Evolutionary conservation across 1,140 invertebrate genomes (phyloP).

Genomic region (Macrobrachium nipponense): DNA sequence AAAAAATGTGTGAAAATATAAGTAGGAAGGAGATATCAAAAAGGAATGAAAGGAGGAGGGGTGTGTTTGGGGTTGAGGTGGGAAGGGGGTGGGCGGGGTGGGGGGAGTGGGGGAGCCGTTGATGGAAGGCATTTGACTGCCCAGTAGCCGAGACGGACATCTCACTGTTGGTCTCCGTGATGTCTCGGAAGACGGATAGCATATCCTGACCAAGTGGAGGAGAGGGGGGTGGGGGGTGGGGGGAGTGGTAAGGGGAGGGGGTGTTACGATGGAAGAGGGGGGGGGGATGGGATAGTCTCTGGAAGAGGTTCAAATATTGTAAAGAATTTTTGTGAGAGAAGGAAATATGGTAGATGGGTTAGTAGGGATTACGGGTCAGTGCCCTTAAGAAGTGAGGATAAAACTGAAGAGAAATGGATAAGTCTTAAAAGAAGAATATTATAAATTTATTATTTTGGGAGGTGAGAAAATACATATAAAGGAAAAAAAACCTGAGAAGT

Average conservation of each 20-base stretch:
- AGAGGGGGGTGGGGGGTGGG: not conserved
- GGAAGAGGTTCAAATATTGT: not conserved
- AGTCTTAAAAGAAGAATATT: too few relatives aligned
- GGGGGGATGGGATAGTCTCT: not conserved
- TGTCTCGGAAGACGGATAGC: slow-evolving; percentile 53
- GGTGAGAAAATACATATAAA: too few relatives aligned
- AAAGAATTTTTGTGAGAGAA: not conserved
- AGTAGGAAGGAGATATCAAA: not conserved
- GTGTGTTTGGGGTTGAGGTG: too few relatives aligned
- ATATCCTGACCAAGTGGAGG: slow-evolving; percentile 5
- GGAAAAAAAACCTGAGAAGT: too few relatives aligned
- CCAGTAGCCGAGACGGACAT: slow-evolving; percentile 47
- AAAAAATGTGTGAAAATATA: not conserved
- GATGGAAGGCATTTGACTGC: slow-evolving; percentile 28
- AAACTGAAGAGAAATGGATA: too few relatives aligned
- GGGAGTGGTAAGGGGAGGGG: too few relatives aligned
- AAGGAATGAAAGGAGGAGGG: not conserved
- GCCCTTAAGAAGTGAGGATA: too few relatives aligned
- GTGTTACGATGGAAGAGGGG: not conserved
- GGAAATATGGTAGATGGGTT: too few relatives aligned
- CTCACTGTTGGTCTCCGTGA: slow-evolving; percentile 52
- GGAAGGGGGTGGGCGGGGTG: not conserved
- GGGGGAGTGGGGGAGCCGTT: slow-evolving; percentile 1
- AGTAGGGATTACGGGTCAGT: not conserved
- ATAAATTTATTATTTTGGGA: too few relatives aligned